Evolutionary conservation across 2,113 vertebrate species (phyloP).

Genomic region (Calidris pugnax): DNA sequence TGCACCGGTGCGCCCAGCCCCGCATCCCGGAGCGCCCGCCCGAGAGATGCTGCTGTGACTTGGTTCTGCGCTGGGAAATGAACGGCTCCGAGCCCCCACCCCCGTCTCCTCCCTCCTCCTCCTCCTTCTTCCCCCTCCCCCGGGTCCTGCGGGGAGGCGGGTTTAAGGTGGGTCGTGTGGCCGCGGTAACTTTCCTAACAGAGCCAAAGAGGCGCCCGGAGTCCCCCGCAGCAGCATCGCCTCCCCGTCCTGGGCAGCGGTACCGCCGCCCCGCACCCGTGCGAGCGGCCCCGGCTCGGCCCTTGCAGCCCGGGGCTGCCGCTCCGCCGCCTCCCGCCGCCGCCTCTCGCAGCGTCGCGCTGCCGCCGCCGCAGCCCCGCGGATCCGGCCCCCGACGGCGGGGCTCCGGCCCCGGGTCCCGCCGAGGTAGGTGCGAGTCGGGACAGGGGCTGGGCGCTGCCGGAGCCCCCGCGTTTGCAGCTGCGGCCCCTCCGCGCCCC

Average conservation of each 20-base stretch:
- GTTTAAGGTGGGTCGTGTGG: constrained; percentile 69
- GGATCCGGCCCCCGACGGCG: not conserved
- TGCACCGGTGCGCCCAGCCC: not conserved
- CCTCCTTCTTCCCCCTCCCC: constrained; percentile 14
- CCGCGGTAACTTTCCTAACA: constrained; percentile 66
- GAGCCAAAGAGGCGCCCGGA: constrained; percentile 40
- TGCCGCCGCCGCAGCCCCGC: not conserved
- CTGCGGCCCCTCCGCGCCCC: not conserved
- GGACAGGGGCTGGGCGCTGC: not conserved
- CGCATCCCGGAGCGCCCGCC: not conserved
- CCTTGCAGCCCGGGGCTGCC: not conserved
- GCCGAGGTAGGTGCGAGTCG: constrained; percentile 4
- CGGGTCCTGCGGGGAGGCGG: constrained; percentile 63
- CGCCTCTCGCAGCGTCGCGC: not conserved
- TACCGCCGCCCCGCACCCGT: not conserved
- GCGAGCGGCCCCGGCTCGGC: not conserved
- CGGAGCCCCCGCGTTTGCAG: not conserved
- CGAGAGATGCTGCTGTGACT: not conserved
- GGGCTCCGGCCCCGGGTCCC: not conserved
- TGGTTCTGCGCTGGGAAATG: not conserved
- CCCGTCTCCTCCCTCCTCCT: constrained; percentile 32
- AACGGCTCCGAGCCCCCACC: constrained; percentile 20
- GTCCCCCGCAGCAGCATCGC: constrained; percentile 3
- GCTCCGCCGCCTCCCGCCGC: not conserved
- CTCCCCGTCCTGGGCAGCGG: not conserved